Evolutionary conservation across 1,140 invertebrate genomes (phyloP).

Genomic region (Theocolax elegans): DNA sequence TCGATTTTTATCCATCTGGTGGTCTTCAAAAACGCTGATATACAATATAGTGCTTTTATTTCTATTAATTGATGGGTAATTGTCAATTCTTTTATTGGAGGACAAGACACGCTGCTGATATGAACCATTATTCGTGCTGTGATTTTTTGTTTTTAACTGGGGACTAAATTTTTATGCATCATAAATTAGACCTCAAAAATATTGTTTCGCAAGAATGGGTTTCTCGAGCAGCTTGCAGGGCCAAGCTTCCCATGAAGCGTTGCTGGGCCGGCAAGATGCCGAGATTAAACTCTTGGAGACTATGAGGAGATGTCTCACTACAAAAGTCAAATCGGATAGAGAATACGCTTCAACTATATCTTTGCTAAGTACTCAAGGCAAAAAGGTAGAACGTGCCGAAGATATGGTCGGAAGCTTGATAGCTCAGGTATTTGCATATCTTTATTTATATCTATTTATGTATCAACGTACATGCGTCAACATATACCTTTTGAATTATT

Average conservation of each 20-base stretch:
- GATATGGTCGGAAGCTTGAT: slow-evolving; percentile 78
- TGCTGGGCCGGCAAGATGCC: slow-evolving; percentile 87
- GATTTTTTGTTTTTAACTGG: neutral
- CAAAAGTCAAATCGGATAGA: slow-evolving; percentile 89
- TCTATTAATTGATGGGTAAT: neutral
- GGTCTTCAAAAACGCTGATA: too few species aligned
- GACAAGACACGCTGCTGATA: neutral
- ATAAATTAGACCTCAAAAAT: slow-evolving; percentile 7
- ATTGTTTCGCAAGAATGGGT: slow-evolving; percentile 73
- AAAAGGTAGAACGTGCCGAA: slow-evolving; percentile 84
- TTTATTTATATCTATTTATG: too few species aligned
- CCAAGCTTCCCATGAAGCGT: slow-evolving; percentile 84
- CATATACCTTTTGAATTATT: too few species aligned
- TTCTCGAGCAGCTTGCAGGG: slow-evolving; percentile 87
- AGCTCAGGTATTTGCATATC: slow-evolving; percentile 55
- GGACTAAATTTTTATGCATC: slow-evolving; percentile 3
- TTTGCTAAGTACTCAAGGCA: slow-evolving; percentile 81
- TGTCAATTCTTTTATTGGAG: neutral
- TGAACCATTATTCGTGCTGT: neutral
- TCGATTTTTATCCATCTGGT: neutral
- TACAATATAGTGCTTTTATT: neutral
- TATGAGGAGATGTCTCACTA: slow-evolving; percentile 85
- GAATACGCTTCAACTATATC: slow-evolving; percentile 87
- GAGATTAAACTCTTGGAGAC: slow-evolving; percentile 90
- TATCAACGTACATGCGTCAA: too few species aligned